Base-by-base conservation (phyloP, 2,797 vertebrate genomes). In the Falco columbarius region DNA sequence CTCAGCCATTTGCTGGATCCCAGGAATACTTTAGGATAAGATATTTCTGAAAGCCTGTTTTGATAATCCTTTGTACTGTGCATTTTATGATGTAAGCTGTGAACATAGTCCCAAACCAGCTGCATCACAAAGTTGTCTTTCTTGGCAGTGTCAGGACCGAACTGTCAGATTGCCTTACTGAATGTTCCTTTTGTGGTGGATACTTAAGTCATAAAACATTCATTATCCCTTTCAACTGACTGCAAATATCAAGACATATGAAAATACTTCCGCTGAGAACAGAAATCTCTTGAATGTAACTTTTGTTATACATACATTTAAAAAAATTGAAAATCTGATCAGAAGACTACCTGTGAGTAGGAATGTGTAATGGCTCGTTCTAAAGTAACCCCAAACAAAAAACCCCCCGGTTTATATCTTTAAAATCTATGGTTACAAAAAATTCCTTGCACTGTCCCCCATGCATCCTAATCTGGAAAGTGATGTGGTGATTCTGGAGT, bases 21-120 rank as follows among this genome's bases (percentile, higher is more conserved):
- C 55, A 30, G 73, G 24, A 75, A 4, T 40, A 6, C 40, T 75
- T 66, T 1, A 52, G 66, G 19, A 79, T 38, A 46, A 83, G 52
- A 76, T 30, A 29, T 47, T 82, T 92, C 81, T 92, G 80, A 93
- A 93, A 91, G 90, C 63, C 62, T 66, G 36, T 81, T 84, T 56
- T 76, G 77, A 82, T 76, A 54, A 17, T 34, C 9, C 74, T 95
- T 56, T 52, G 82, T 76, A 36, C 67, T 92, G 87, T 62, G 81
- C 66, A 79, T 59, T 56, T 56, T 86, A 16, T 73, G 80, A 82
- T 79, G 86, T 90, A 19, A 94, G 44, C 70, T 80, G 90, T 65
- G 92, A 85, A 2, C 29, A 1, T 5, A 29, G n/a, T n/a, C 88
- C 88, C 93, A 93, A 34, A 82, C 12, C 85, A 93, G 86, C 92